Evolutionary conservation across 2,888 invertebrate genomes (phyloP).

Genomic region (Thumatha senex): DNA sequence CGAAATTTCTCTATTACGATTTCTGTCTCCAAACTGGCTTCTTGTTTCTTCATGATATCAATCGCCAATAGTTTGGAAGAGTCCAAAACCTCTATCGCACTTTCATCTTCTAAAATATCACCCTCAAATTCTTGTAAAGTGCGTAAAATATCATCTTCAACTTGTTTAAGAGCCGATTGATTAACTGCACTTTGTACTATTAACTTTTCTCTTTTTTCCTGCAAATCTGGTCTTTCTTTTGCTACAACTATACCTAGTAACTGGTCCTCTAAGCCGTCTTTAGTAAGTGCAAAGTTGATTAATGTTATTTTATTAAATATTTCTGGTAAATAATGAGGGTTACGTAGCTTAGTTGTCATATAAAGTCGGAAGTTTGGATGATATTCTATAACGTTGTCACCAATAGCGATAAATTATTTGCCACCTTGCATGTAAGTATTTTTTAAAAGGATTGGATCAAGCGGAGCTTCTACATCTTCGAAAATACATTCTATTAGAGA

Average conservation of each 20-base stretch:
- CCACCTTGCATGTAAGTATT: conserved; percentile 90
- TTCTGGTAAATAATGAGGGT: conserved; percentile 94
- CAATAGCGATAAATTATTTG: conserved; percentile 89
- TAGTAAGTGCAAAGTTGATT: conserved; percentile 92
- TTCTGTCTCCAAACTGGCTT: conserved; percentile 90
- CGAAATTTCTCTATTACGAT: conserved; percentile 90
- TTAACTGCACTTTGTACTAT: conserved; percentile 92
- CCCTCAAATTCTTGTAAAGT: conserved; percentile 92
- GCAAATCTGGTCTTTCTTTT: conserved; percentile 92
- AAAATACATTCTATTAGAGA: conserved; percentile 89
- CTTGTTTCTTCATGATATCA: conserved; percentile 92
- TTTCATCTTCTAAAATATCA: conserved; percentile 95
- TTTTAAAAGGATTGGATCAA: conserved; percentile 90
- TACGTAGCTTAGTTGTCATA: conserved; percentile 91
- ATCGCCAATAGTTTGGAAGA: conserved; percentile 92
- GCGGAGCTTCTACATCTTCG: conserved; percentile 90
- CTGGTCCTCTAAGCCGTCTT: conserved; percentile 93
- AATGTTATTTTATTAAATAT: conserved; percentile 92
- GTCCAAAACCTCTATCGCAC: conserved; percentile 93
- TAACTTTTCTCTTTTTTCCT: conserved; percentile 90
- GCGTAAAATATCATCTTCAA: conserved; percentile 94
- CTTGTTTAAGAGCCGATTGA: conserved; percentile 90
- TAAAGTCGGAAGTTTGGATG: conserved; percentile 90
- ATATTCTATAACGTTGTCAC: conserved; percentile 91
- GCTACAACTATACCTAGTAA: conserved; percentile 92